Evolutionary conservation across 2,113 vertebrate genomes (phyloP), one percentile per base, ranked within the genome.

Genomic region (Stigmatopora nigra): DNA sequence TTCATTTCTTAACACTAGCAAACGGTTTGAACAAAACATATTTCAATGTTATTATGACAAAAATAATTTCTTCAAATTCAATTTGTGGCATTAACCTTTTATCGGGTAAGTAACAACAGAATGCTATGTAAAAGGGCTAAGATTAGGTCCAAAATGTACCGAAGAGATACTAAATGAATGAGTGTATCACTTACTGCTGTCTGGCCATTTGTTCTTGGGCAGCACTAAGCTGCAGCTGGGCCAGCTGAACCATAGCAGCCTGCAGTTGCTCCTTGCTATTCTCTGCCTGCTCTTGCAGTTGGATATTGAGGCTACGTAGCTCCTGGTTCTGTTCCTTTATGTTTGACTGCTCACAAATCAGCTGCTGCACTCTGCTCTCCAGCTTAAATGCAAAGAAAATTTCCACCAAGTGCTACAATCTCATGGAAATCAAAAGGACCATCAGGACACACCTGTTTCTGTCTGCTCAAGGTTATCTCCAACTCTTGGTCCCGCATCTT

Each of bases 231-330:
- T 93, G 92, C 38, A 94, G 82, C 31, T 83, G 65, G 60, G 86
- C 85, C 46, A 97, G 82, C 20, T 93, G 89, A 5, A 55, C 70
- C 58, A 88, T 84, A 0, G 91, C 88, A 0, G 64, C 77, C 63
- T 93, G 89, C 64, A 99, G 89, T 83, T 93, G 92, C 78, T 91
- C 89, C 14, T 88, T 92, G 61, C 87, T 92, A 73, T 72, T 84
- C 66, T 96, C 93, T 86, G 98, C 86, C 78, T 97, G 93, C 44
- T 93, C 88, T 64, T 90, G 88, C 4, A 98, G 80, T 65, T 91
- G 88, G 0, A 70, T 12, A 71, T 95, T 95, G 70, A 93, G 80
- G 56, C 78, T 79, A 45, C 76, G 90, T 56, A 96, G 89, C 56
- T 85, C 86, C 73, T 91, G 83, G 1, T 94, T 94, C 80, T 93